These are phyloP conservation scores for Drosophila falleni DNA, from an alignment of 2,888 invertebrate species.

Conservation along the genomic window DNA sequence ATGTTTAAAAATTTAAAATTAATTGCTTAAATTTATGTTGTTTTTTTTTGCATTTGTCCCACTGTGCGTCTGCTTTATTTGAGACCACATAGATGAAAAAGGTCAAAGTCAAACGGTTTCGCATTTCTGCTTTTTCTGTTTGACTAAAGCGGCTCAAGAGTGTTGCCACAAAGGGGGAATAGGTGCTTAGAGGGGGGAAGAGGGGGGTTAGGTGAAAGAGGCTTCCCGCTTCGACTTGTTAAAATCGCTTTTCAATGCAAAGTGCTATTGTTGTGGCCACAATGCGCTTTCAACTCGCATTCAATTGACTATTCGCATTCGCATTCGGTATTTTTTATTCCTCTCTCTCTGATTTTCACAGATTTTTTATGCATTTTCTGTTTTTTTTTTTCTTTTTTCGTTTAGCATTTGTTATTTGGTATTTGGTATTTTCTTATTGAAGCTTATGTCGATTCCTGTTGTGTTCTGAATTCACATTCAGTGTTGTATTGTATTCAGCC, in stretches of 20 bases:
- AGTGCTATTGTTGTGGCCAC: slow-evolving; percentile 49
- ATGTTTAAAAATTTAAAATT: too few species aligned
- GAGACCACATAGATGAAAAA: background rate
- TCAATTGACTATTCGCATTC: slow-evolving; percentile 47
- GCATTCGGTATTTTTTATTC: slow-evolving; percentile 25
- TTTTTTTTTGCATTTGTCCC: too few species aligned
- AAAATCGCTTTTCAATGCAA: slow-evolving; percentile 42
- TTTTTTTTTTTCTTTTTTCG: background rate
- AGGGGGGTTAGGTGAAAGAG: background rate
- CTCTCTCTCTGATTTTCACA: background rate
- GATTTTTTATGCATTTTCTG: slow-evolving; percentile 12
- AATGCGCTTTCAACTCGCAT: slow-evolving; percentile 49
- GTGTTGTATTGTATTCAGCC: slow-evolving; percentile 11
- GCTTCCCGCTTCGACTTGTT: slow-evolving; percentile 13
- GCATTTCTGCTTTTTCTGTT: slow-evolving; percentile 37
- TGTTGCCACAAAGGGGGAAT: background rate
- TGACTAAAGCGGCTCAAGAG: slow-evolving; percentile 45
- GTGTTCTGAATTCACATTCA: slow-evolving; percentile 11
- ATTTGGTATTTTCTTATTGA: slow-evolving; percentile 44
- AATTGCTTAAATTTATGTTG: too few species aligned
- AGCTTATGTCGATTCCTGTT: slow-evolving; percentile 47
- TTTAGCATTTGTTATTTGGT: slow-evolving; percentile 21
- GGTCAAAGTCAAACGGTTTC: slow-evolving; percentile 45
- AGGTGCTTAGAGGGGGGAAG: background rate
- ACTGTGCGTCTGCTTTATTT: too few species aligned